Percentiles rank a stretch among this genome's conserved stretches.
phyloP scores from a whole-genome alignment of 2,113 vertebrate species.

The Gasterosteus aculeatus region DNA sequence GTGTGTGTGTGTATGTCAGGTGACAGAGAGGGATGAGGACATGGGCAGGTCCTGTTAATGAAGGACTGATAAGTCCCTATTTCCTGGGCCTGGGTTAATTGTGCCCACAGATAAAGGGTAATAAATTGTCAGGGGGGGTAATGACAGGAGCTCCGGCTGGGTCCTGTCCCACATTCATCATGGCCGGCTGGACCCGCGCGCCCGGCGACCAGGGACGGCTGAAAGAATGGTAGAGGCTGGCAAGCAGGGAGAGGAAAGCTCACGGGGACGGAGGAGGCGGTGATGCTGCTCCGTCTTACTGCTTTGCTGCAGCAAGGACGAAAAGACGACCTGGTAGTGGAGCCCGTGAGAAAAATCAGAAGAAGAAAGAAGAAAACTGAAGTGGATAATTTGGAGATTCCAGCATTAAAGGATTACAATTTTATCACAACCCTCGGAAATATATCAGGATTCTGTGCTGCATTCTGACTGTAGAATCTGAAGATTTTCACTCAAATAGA shows the following conservation, averaged over 20 bases:
- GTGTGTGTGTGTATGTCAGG: slow-evolving; percentile 39
- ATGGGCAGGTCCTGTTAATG: slow-evolving; percentile 76
- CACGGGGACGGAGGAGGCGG: slow-evolving; percentile 20
- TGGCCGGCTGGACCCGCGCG: slow-evolving; percentile 51
- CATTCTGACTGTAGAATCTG: neutral
- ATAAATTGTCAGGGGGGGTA: slow-evolving; percentile 78
- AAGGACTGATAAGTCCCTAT: slow-evolving; percentile 81
- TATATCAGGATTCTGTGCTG: too few species aligned
- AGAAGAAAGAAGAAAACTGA: neutral
- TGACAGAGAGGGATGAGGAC: slow-evolving; percentile 78
- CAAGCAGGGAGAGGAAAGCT: slow-evolving; percentile 19
- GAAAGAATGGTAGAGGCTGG: slow-evolving; percentile 28
- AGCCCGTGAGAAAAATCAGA: slow-evolving; percentile 7
- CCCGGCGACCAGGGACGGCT: slow-evolving; percentile 32
- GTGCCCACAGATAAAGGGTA: slow-evolving; percentile 79
- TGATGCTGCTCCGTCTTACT: slow-evolving; percentile 28
- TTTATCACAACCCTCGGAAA: neutral
- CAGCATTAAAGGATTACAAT: slow-evolving; percentile 10
- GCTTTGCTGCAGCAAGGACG: slow-evolving; percentile 20
- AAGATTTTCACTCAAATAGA: neutral
- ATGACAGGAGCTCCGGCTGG: slow-evolving; percentile 70
- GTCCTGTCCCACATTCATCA: slow-evolving; percentile 79
- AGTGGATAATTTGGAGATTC: neutral
- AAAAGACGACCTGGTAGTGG: slow-evolving; percentile 12
- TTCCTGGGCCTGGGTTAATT: slow-evolving; percentile 81